A percentile compares a stretch with the other conserved stretches of the same genome.
phyloP scores from a whole-genome alignment of 2,888 invertebrate species.

The Acleris laterana region DNA sequence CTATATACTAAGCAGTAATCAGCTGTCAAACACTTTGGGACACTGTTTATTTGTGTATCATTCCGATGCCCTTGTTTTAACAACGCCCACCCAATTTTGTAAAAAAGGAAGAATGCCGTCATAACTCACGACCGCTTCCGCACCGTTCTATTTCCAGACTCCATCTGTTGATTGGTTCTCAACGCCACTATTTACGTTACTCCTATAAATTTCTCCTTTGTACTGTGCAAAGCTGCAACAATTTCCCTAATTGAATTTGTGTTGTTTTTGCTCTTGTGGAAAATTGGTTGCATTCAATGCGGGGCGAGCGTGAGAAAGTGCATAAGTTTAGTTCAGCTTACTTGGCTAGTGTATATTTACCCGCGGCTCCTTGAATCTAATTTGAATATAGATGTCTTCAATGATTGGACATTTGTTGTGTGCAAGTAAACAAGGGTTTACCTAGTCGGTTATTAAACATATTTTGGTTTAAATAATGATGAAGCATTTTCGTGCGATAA shows the following conservation, averaged over 20 bases:
- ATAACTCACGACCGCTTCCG: slow-evolving; percentile 40
- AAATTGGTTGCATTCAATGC: slow-evolving; percentile 75
- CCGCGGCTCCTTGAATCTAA: slow-evolving; percentile 54
- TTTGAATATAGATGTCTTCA: slow-evolving; percentile 55
- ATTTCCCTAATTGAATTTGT: slow-evolving; percentile 80
- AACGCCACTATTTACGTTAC: slow-evolving; percentile 63
- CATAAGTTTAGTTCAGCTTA: slow-evolving; percentile 57
- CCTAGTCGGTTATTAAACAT: neutral
- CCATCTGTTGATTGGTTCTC: slow-evolving; percentile 69
- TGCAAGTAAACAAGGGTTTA: neutral
- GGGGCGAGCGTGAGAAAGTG: slow-evolving; percentile 72
- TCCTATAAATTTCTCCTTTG: slow-evolving; percentile 67
- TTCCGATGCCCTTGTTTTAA: neutral
- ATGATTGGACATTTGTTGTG: slow-evolving; percentile 45
- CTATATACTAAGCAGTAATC: too few species aligned
- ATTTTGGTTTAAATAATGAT: neutral
- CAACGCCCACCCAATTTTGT: neutral
- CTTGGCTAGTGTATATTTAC: slow-evolving; percentile 56
- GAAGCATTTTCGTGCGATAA: neutral
- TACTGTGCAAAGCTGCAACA: slow-evolving; percentile 68
- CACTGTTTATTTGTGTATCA: neutral
- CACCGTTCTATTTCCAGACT: slow-evolving; percentile 50
- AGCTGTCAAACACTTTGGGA: too few species aligned
- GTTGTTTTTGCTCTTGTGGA: slow-evolving; percentile 75
- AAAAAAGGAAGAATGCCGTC: slow-evolving; percentile 37